phyloP scores from a whole-genome alignment of 2,113 vertebrate genomes.

The Pholis gunnellus region DNA sequence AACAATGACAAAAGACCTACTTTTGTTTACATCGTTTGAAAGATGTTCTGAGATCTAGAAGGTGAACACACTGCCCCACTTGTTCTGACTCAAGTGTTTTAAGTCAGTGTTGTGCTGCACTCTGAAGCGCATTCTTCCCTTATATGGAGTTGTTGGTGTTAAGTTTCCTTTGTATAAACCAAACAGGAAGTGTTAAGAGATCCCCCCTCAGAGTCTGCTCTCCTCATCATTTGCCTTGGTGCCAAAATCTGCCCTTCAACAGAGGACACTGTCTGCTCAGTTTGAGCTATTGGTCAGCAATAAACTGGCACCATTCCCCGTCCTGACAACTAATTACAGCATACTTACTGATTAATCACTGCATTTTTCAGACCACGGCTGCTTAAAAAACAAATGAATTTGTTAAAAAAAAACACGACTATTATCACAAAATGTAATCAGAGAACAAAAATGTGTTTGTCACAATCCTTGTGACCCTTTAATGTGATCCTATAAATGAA shows the following conservation, averaged over 20 bases:
- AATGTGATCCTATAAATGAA: slow-evolving; percentile 61
- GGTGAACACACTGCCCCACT: background rate
- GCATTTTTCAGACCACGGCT: background rate
- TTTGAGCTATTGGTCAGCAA: slow-evolving; percentile 19
- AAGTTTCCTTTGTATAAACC: slow-evolving; percentile 46
- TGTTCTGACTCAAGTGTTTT: background rate
- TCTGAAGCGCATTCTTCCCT: slow-evolving; percentile 1
- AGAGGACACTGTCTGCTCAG: slow-evolving; percentile 25
- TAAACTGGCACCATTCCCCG: slow-evolving; percentile 10
- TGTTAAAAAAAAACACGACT: rapidly evolving
- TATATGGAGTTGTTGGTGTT: slow-evolving; percentile 29
- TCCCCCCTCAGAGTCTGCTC: background rate
- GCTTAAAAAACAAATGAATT: background rate
- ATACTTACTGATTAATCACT: background rate
- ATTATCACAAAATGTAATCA: background rate
- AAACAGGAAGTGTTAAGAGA: slow-evolving; percentile 18
- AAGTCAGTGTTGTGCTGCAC: slow-evolving; percentile 3
- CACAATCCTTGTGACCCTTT: slow-evolving; percentile 49
- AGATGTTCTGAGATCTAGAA: background rate
- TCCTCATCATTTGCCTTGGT: slow-evolving; percentile 14
- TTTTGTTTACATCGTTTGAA: background rate
- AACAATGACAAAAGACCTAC: background rate
- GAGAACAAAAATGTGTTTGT: background rate
- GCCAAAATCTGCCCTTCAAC: slow-evolving; percentile 36
- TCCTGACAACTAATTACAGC: slow-evolving; percentile 28